These are phyloP conservation scores for Drosophila anomelani DNA, from an alignment of 2,888 invertebrate species.

Conservation along the genomic window DNA sequence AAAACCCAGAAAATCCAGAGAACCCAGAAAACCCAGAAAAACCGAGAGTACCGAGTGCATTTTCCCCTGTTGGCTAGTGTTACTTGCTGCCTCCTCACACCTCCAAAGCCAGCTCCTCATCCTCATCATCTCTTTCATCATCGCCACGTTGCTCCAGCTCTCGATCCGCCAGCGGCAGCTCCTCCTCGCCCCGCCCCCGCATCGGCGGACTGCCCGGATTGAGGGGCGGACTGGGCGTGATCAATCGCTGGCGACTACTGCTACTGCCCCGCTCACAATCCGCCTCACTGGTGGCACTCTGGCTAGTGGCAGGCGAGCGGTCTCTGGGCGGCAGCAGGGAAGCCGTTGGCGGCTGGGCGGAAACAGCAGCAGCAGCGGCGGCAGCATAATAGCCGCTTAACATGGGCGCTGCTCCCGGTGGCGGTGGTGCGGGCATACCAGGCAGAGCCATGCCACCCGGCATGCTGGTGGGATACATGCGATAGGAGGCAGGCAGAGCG, in stretches of 20 bases:
- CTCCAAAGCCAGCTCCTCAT: slow-evolving; percentile 63
- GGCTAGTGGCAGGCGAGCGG: slow-evolving; percentile 72
- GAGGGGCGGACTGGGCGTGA: slow-evolving; percentile 83
- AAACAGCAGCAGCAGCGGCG: slow-evolving; percentile 56
- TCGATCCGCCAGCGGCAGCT: slow-evolving; percentile 49
- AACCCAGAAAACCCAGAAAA: neutral
- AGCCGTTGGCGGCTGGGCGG: slow-evolving; percentile 15
- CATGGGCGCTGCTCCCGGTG: slow-evolving; percentile 77
- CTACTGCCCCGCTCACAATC: slow-evolving; percentile 67
- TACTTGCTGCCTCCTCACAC: slow-evolving; percentile 45
- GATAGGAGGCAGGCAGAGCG: slow-evolving; percentile 89
- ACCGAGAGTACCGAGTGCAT: neutral
- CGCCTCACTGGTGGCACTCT: slow-evolving; percentile 72
- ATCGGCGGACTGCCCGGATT: slow-evolving; percentile 85
- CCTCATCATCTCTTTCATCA: slow-evolving; percentile 29
- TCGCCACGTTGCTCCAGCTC: slow-evolving; percentile 8
- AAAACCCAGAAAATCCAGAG: neutral
- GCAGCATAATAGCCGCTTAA: slow-evolving; percentile 86
- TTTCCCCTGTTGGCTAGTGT: slow-evolving; percentile 4
- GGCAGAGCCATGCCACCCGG: slow-evolving; percentile 79
- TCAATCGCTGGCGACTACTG: slow-evolving; percentile 68
- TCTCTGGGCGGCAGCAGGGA: slow-evolving; percentile 38
- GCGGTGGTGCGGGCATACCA: slow-evolving; percentile 70
- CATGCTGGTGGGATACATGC: slow-evolving; percentile 85
- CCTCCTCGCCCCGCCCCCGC: slow-evolving; percentile 61